These are phyloP conservation scores for Heliconius erato DNA, from an alignment of 2,888 invertebrate species.

Conservation along the genomic window DNA sequence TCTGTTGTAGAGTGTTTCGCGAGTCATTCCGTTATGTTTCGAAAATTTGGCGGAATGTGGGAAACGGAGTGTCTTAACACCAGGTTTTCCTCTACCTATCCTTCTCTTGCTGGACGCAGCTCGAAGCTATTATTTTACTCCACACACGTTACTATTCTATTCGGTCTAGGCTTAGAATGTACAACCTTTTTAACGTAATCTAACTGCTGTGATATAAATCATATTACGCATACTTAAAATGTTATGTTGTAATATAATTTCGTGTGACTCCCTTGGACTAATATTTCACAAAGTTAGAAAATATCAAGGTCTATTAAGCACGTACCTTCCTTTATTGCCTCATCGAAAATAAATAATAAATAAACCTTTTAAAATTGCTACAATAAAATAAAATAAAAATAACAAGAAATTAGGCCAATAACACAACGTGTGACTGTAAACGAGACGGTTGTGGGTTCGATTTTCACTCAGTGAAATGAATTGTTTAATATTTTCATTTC, in stretches of 20 bases:
- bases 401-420: too few relatives aligned
- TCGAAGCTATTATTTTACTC: too few relatives aligned
- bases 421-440: too few relatives aligned
- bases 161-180: background rate
- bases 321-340: background rate
- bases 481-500: background rate
- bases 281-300: conserved; percentile 15
- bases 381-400: too few relatives aligned
- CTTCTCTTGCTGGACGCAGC: too few relatives aligned
- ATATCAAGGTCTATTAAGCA: conserved; percentile 18
- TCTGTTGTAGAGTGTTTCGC: too few relatives aligned
- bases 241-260: background rate
- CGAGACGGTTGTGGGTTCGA: background rate
- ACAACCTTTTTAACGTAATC: background rate
- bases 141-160: too few relatives aligned
- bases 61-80: too few relatives aligned
- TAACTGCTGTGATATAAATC: background rate
- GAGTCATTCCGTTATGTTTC: too few relatives aligned
- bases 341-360: background rate
- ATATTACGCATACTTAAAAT: background rate
- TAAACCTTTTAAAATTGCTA: too few relatives aligned
- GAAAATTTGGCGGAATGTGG: too few relatives aligned
- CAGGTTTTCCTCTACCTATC: too few relatives aligned
- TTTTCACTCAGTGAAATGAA: background rate
- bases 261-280: background rate